A percentile compares a stretch with the other conserved stretches of the same genome.
Evolutionary conservation across 2,888 invertebrate genomes (phyloP).

Genomic region (Barypeithes pellucidus): DNA sequence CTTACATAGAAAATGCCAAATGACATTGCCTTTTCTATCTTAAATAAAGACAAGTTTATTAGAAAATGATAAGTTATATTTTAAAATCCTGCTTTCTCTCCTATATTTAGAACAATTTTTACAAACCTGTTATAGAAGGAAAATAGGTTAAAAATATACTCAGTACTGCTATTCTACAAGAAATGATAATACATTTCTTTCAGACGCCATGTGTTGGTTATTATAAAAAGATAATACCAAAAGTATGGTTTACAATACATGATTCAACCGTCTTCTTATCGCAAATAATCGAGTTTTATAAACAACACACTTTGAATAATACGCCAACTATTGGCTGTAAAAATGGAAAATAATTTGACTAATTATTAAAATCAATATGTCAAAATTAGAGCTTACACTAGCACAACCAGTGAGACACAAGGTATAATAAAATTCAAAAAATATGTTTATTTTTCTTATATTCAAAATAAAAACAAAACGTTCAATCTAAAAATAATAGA

Average conservation of each 20-base stretch:
- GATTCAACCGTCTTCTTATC: too few species aligned
- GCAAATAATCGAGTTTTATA: too few species aligned
- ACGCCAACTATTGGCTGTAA: conserved; percentile 19
- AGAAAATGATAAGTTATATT: conserved; percentile 6
- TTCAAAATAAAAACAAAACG: conserved; percentile 47
- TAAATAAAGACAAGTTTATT: conserved; percentile 13
- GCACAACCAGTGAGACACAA: conserved; percentile 17
- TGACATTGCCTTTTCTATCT: conserved; percentile 9
- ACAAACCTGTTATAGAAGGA: conserved; percentile 7
- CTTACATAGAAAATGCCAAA: conserved; percentile 21
- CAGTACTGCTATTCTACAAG: conserved; percentile 11
- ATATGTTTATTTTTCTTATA: conserved; percentile 39
- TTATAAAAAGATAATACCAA: not conserved
- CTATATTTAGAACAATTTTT: not conserved
- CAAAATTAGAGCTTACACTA: conserved; percentile 11
- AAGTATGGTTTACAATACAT: not conserved
- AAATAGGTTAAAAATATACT: conserved; percentile 14
- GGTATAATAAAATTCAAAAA: conserved; percentile 36
- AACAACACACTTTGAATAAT: conserved; percentile 3
- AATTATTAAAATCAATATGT: not conserved
- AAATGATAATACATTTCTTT: conserved; percentile 12
- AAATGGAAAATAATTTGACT: not conserved
- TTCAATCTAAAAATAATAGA: conserved; percentile 43
- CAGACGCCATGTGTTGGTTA: conserved; percentile 1
- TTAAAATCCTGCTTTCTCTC: conserved; percentile 3